Evolutionary conservation across 2,888 invertebrate genomes (phyloP), one percentile per base, ranked within the genome.

Genomic region (Cataglyphis rosenhaueri): DNA sequence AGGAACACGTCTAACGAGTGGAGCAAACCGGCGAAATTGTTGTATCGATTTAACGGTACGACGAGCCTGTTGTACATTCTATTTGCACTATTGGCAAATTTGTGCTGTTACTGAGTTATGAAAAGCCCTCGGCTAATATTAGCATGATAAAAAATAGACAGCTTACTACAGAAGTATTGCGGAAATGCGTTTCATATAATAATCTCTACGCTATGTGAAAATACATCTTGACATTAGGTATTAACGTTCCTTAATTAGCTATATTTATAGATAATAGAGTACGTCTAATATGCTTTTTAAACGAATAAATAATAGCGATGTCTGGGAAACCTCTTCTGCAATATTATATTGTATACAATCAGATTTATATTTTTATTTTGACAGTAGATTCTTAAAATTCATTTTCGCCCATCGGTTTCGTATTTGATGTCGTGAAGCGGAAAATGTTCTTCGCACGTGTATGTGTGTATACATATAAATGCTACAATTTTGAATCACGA

Each of bases 1-100:
- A 89, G 79, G 85, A 79, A 79, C 55, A 84, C 83, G 74, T 82
- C 81, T 87, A 86, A 86, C 88, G 89, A 89, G 85, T 87, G 85
- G 71, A 81, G 62, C 82, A 76, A 79, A 73, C 78, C 78, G 78
- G 73, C 78, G 59, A 79, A 79, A 79, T 79, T 79, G 78, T 78
- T 78, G 78, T 79, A 79, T 79, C 78, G 78, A 79, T 79, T 79
- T 79, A 79, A 79, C 44, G 78, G 78, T 59, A 79, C 78, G 78
- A 79, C 78, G 71, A 59, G 78, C 78, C 73, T 73, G 78, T 79
- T 79, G 78, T 79, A 79, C 78, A 79, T 79, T 79, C 78, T 71
- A 73, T 79, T 79, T 79, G 59, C 73, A 59, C 73, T 73, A 73
- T 73, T 71, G 73, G 73, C 59, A 73, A 79, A 79, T 79, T 79